phyloP scores from a whole-genome alignment of 2,888 invertebrate species.

The Acleris emargana region DNA sequence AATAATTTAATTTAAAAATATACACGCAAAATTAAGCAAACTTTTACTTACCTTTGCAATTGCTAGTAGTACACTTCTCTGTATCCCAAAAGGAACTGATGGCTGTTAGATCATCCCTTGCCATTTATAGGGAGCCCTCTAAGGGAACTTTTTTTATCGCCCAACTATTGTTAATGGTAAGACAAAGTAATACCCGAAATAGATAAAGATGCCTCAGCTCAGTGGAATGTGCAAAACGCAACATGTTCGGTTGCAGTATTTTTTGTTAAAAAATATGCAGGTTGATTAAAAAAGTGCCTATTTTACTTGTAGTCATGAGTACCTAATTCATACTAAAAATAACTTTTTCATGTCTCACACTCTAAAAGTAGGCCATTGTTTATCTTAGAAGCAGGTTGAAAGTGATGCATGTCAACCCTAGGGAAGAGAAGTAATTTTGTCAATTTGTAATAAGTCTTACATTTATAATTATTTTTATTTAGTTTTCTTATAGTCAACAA shows the following conservation, averaged over 20 bases:
- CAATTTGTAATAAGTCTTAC: no score
- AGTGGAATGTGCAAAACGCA: slow-evolving; percentile 56
- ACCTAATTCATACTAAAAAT: no score
- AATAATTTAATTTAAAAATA: no score
- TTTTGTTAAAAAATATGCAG: neutral
- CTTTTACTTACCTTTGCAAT: slow-evolving; percentile 49
- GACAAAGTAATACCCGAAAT: slow-evolving; percentile 44
- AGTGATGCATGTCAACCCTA: no score
- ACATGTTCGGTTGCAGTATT: neutral
- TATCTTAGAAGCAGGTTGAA: no score
- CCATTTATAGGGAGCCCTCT: slow-evolving; percentile 60
- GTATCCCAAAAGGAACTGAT: slow-evolving; percentile 51
- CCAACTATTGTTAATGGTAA: slow-evolving; percentile 64
- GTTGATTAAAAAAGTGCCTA: neutral
- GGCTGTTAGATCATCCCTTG: slow-evolving; percentile 38
- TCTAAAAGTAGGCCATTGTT: no score
- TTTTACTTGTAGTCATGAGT: no score
- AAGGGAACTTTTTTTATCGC: slow-evolving; percentile 53
- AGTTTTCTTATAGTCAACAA: no score
- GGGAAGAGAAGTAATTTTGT: no score
- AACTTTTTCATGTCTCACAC: no score
- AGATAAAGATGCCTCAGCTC: slow-evolving; percentile 63
- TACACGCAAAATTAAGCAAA: no score
- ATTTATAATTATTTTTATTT: no score
- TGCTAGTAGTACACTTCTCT: slow-evolving; percentile 39